These are phyloP conservation scores for Sardinella longiceps DNA, from an alignment of 2,797 vertebrate species.

Conservation along the genomic window DNA sequence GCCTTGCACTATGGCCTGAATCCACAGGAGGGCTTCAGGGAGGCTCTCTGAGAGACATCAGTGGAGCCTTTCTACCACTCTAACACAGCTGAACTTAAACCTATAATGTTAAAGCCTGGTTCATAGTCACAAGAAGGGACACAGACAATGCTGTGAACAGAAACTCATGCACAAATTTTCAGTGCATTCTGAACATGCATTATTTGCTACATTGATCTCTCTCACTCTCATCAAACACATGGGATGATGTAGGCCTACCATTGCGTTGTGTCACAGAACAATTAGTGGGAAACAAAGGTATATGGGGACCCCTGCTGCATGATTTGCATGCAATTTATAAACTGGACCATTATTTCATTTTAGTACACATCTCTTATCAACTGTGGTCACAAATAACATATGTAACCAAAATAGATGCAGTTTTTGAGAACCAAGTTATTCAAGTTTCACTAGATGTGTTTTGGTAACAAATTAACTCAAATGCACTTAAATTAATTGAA, in stretches of 20 bases:
- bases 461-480: background rate
- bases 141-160: too few species aligned
- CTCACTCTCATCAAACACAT: too few species aligned
- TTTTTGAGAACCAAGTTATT: too few species aligned
- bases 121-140: too few species aligned
- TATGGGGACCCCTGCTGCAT: background rate
- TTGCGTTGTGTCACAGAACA: background rate
- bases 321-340: background rate
- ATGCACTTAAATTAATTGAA: background rate
- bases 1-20: conserved; percentile 72
- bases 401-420: background rate
- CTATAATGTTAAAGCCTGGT: background rate
- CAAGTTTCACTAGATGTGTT: background rate
- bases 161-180: too few species aligned
- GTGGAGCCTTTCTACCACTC: background rate
- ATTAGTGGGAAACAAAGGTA: background rate
- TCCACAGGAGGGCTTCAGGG: conserved; percentile 58
- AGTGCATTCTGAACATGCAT: too few species aligned
- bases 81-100: background rate
- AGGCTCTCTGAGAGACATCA: conserved; percentile 30
- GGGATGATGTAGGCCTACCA: too few species aligned
- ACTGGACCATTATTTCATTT: background rate
- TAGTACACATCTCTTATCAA: background rate
- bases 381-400: background rate
- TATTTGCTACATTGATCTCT: too few species aligned